Base-by-base conservation (phyloP, 2,113 vertebrate genomes). In the Enhydra lutris region DNA sequence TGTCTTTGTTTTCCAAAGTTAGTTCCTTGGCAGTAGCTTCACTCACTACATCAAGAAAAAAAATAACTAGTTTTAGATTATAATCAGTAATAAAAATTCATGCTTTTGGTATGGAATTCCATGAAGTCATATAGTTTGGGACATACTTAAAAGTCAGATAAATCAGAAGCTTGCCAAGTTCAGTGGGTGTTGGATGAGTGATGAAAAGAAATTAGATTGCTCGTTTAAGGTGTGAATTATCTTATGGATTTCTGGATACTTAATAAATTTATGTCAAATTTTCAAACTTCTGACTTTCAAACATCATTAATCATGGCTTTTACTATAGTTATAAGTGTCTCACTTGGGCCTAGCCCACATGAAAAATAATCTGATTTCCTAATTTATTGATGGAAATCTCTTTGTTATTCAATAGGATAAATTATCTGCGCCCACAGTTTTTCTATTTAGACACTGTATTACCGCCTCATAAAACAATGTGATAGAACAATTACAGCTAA, bases 391-490 rank as follows among this genome's bases (percentile, higher is more conserved):
- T 93, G 26, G 18, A 92, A 98, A 97, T 88, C 21, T 95, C 69
- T 92, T 85, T 97, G 79, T 89, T 94, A 91, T 88, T 94, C 95
- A 96, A 96, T 36, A 91, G 57, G 45, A 96, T 94, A 95, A 96
- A 95, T 95, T 96, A 97, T 95, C 93, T 95, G 92, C 88, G 61
- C 17, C 31, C 31, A 74, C 57, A 81, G 50, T 96, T 95, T 95
- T 96, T 95, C 94, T 93, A 80, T 92, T 94, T 97, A 97, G 84
- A 93, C 39, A 92, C 63, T 57, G 42, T 87, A 93, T 96, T 94
- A 93, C 91, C 97, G 95, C 59, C 78, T 94, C 90, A 92, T 97
- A 95, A 97, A 97, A 94, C 55, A 97, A 94, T 52, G n/a, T 90
- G 91, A 94, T 95, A 59, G 52, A 96, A 95, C 21, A 91, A 24